phyloP scores from a whole-genome alignment of 2,888 invertebrate species.

The Nineta flava region DNA sequence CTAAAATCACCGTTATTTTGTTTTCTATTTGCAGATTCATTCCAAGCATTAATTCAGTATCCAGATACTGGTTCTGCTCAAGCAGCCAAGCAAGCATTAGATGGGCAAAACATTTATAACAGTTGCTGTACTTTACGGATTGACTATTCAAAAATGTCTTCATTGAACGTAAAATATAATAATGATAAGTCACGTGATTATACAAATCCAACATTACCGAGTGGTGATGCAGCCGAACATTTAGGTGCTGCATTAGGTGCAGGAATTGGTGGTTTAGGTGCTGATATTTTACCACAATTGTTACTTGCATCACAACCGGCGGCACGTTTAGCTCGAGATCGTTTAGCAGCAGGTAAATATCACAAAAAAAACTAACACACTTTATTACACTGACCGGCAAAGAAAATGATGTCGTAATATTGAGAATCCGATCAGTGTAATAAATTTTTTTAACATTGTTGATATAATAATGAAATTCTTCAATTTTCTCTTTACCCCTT shows the following conservation, averaged over 20 bases:
- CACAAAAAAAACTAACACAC: no score
- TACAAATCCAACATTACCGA: slow-evolving; percentile 94
- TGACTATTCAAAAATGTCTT: slow-evolving; percentile 97
- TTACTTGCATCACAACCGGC: slow-evolving; percentile 33
- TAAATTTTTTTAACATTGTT: no score
- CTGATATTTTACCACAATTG: slow-evolving; percentile 41
- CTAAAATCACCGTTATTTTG: not conserved
- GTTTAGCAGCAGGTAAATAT: slow-evolving; percentile 27
- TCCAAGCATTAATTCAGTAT: slow-evolving; percentile 98
- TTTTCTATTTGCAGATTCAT: slow-evolving; percentile 52
- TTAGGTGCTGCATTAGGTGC: slow-evolving; percentile 35
- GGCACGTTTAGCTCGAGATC: slow-evolving; percentile 31
- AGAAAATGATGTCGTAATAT: not conserved
- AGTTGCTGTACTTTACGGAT: slow-evolving; percentile 98
- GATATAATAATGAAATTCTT: no score
- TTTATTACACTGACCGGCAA: no score
- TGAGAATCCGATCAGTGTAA: no score
- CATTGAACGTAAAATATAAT: slow-evolving; percentile 97
- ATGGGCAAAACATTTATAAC: slow-evolving; percentile 99
- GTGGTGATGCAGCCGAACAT: slow-evolving; percentile 64
- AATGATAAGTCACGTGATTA: slow-evolving; percentile 99
- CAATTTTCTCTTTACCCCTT: no score
- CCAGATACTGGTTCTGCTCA: slow-evolving; percentile 94
- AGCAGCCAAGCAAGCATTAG: slow-evolving; percentile 90
- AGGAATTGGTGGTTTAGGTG: slow-evolving; percentile 40